Base-by-base conservation (phyloP, 2,113 vertebrate species). In the Larimichthys polyactis region DNA sequence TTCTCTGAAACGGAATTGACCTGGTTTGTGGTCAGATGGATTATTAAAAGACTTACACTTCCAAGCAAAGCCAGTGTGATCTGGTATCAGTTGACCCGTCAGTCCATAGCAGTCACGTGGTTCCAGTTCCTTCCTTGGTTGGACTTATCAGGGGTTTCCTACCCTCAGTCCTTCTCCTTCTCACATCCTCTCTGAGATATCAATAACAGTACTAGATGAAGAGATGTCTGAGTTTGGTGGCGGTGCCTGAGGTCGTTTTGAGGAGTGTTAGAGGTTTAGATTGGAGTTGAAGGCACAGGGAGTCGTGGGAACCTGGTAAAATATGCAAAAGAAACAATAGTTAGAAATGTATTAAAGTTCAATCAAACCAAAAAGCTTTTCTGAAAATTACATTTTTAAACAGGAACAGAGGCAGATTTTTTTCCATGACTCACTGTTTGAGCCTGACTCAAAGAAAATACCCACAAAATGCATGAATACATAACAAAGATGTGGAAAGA, bases 41-140 rank as follows among this genome's bases (percentile, higher is more conserved):
- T 82, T 78, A 68, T 81, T 69, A 75, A 73, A 74, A 70, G 59
- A 93, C 92, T 93, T 89, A 93, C 91, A 89, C 70, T 80, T 91
- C 81, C 77, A 78, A 91, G 71, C 72, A 83, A 68, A 73, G 68
- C 89, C 85, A 54, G 80, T 11, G 36, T 29, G 78, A 89, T 90
- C 71, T 68, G 85, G 75, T 87, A 83, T 91, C 87, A 85, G 86
- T 67, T 88, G 90, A 88, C 82, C 78, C 3, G 59, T 89, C 82
- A 75, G 86, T 90, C 90, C 92, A 92, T 89, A 76, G 73, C 89
- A 79, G 60, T 72, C 80, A 60, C 27, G 78, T 48, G 84, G 58
- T 74, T n/a, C 66, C 32, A n/a, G 29, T 75, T 85, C 52, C 57
- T 51, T 22, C 54, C 36, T 75, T 27, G 36, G 36, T 60, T 68